These are phyloP conservation scores for Limulus polyphemus DNA, from an alignment of 2,888 invertebrate genomes.

Conservation along the genomic window DNA sequence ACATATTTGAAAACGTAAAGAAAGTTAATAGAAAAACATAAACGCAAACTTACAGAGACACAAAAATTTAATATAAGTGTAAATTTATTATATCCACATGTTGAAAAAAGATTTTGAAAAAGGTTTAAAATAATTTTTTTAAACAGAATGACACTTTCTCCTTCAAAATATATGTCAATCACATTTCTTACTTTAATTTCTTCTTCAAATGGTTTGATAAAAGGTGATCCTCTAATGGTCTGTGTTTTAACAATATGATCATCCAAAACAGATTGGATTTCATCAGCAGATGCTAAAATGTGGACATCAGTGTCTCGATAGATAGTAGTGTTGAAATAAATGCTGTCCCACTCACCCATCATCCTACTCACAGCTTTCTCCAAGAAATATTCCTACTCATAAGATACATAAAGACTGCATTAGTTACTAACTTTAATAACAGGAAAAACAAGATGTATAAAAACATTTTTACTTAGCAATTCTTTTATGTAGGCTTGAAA, in stretches of 20 bases:
- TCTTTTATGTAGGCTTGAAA: not conserved
- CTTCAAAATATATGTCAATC: not conserved
- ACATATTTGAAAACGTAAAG: no score
- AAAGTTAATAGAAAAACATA: no score
- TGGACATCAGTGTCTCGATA: slow-evolving; percentile 59
- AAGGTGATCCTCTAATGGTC: slow-evolving; percentile 44
- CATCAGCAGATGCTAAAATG: slow-evolving; percentile 59
- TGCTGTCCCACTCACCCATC: slow-evolving; percentile 65
- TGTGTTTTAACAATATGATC: slow-evolving; percentile 43
- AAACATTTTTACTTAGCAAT: not conserved
- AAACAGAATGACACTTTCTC: no score
- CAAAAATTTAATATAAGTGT: no score
- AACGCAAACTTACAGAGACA: no score
- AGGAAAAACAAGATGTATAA: slow-evolving; percentile 30
- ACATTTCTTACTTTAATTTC: slow-evolving; percentile 35
- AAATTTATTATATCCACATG: no score
- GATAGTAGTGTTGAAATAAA: slow-evolving; percentile 53
- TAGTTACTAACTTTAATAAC: no score
- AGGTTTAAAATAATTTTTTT: no score
- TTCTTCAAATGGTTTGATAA: slow-evolving; percentile 62
- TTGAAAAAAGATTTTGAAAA: no score
- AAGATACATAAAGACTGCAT: no score
- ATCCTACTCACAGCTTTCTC: slow-evolving; percentile 62
- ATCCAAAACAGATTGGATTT: slow-evolving; percentile 50
- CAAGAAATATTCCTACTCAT: slow-evolving; percentile 48